These are phyloP conservation scores for Deilephila elpenor DNA, from an alignment of 2,888 invertebrate genomes.

Conservation along the genomic window DNA sequence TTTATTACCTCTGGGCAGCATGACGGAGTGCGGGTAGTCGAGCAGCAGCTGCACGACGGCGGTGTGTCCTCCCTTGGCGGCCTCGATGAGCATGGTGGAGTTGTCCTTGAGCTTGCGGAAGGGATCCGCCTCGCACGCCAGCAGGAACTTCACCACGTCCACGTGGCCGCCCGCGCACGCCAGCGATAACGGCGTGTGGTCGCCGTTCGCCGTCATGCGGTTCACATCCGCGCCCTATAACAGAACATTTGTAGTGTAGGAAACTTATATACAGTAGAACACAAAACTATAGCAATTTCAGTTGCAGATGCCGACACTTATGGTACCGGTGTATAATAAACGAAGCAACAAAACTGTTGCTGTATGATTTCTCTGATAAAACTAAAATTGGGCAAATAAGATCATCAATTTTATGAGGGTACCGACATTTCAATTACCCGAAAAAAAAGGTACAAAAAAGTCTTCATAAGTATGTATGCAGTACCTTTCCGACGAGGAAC, in stretches of 20 bases:
- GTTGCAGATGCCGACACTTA: too few relatives aligned
- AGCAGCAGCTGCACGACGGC: conserved; percentile 96
- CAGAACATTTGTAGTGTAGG: conserved; percentile 66
- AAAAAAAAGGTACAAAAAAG: too few relatives aligned
- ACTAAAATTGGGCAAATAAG: too few relatives aligned
- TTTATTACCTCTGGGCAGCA: conserved; percentile 84
- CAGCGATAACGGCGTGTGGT: conserved; percentile 98
- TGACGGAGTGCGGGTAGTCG: conserved; percentile 95
- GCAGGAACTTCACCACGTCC: conserved; percentile 95
- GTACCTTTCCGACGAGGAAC: conserved; percentile 93
- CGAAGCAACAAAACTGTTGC: too few relatives aligned
- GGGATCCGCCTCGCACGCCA: conserved; percentile 96
- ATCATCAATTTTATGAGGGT: too few relatives aligned
- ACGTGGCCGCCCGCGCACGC: conserved; percentile 99
- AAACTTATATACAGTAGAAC: not conserved
- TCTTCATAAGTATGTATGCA: too few relatives aligned
- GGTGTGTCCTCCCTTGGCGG: conserved; percentile 98
- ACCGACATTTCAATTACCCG: not conserved
- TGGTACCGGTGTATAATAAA: too few relatives aligned
- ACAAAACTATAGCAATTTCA: too few relatives aligned
- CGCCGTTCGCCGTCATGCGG: conserved; percentile 95
- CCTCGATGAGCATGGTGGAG: conserved; percentile 99
- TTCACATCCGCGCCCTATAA: conserved; percentile 77
- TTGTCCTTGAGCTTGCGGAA: conserved; percentile 99
- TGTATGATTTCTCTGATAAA: too few relatives aligned